Conservation (phyloP, 2,888 invertebrate genomes). For the Caenorhabditis sinica region DNA sequence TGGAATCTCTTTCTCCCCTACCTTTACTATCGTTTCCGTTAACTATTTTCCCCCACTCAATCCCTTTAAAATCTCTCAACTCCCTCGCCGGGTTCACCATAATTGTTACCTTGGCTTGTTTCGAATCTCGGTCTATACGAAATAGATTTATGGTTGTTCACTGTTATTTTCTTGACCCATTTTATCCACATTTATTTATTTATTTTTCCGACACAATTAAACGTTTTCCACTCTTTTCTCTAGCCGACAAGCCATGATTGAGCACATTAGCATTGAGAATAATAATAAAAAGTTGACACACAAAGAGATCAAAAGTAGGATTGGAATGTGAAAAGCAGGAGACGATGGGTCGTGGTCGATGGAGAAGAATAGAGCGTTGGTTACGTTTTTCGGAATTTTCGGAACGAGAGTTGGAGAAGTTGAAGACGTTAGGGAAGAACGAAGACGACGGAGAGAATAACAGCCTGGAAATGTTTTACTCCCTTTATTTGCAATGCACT, state of each 20-base stretch:
- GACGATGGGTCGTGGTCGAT: conserved; percentile 28
- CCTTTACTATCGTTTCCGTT: background rate
- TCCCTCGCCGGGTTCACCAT: conserved; percentile 41
- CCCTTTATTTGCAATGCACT: too few species aligned
- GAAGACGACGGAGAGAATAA: conserved; percentile 60
- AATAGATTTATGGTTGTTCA: background rate
- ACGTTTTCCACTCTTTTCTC: conserved; percentile 41
- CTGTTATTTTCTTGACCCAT: conserved; percentile 15
- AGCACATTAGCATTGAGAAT: conserved; percentile 54
- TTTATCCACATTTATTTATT: conserved; percentile 20
- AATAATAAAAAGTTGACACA: conserved; percentile 59
- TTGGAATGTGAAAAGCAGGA: conserved; percentile 14
- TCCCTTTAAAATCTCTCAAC: conserved; percentile 32
- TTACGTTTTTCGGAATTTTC: conserved; percentile 17
- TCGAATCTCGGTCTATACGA: background rate
- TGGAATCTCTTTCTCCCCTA: background rate
- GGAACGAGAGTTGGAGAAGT: background rate
- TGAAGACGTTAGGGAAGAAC: conserved; percentile 29
- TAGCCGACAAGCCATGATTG: conserved; percentile 51
- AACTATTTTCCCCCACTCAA: background rate
- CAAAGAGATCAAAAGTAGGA: conserved; percentile 40
- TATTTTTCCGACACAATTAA: conserved; percentile 4
- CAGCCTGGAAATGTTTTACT: conserved; percentile 45
- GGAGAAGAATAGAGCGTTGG: background rate
- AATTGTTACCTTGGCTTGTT: conserved; percentile 8